Evolutionary conservation across 2,113 vertebrate species (phyloP).

Genomic region (Nesogale talazaci): DNA sequence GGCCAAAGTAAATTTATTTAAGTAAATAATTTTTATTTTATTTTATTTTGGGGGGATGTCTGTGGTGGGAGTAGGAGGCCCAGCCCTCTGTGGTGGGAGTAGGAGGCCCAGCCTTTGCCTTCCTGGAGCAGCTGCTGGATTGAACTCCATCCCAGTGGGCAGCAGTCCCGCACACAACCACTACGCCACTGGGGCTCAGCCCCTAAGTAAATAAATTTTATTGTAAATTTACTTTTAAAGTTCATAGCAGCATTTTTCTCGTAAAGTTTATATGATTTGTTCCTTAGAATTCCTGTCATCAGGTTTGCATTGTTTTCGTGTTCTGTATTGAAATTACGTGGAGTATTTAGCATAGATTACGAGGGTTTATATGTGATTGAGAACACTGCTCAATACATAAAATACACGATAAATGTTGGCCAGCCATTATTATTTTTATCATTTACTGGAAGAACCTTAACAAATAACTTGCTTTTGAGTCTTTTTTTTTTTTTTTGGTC

Average conservation of each 20-base stretch:
- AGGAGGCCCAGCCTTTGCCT: no score
- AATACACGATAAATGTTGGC: neutral
- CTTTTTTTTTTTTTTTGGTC: no score
- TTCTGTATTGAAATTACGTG: neutral
- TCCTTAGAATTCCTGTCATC: neutral
- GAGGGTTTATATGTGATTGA: neutral
- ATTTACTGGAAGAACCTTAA: neutral
- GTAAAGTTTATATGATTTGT: neutral
- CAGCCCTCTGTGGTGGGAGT: no score
- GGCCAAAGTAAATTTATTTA: no score
- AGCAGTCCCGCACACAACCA: no score
- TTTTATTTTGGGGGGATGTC: no score
- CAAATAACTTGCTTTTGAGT: neutral
- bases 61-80: no score
- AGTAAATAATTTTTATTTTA: no score
- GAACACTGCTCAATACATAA: neutral
- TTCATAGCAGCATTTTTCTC: neutral
- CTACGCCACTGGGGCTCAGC: no score
- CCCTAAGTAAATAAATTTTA: no score
- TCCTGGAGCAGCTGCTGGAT: no score
- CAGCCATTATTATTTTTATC: slow-evolving; percentile 35
- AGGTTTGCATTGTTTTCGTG: neutral
- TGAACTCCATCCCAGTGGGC: no score
- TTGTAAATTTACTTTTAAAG: slow-evolving; percentile 13
- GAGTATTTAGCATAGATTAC: neutral